A percentile compares a stretch with the other conserved stretches of the same genome.
Conservation (phyloP, 2,888 invertebrate species). For the Mimumesa dahlbomi region DNA sequence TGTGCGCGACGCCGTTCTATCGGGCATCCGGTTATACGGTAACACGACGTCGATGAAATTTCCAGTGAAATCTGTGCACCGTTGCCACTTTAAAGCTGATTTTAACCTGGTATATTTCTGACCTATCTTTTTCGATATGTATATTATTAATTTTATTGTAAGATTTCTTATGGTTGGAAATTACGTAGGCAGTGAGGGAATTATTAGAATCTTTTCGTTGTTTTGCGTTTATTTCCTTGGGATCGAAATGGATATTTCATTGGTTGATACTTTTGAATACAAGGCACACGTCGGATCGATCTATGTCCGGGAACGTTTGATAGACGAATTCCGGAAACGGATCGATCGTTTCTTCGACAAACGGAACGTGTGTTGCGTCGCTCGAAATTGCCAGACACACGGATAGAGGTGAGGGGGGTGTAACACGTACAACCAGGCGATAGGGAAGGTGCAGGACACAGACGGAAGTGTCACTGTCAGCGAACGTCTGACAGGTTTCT, state of each 20-base stretch:
- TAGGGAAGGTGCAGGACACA: conserved; percentile 31
- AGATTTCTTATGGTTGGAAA: no score
- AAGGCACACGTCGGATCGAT: neutral
- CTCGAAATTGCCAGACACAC: conserved; percentile 41
- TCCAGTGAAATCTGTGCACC: conserved; percentile 17
- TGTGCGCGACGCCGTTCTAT: conserved; percentile 13
- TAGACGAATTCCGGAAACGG: conserved; percentile 22
- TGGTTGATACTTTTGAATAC: neutral
- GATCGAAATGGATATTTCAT: neutral
- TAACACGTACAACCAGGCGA: conserved; percentile 13
- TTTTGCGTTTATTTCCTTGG: no score
- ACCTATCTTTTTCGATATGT: no score
- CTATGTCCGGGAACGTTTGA: neutral
- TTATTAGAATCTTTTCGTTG: no score
- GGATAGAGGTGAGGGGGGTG: no score
- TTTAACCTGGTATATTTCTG: no score
- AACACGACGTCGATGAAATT: conserved; percentile 23
- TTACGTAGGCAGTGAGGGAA: no score
- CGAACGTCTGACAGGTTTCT: conserved; percentile 26
- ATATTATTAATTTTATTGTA: no score
- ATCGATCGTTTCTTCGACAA: conserved; percentile 31
- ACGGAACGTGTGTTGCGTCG: conserved; percentile 36
- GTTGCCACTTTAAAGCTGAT: neutral
- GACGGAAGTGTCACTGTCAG: conserved; percentile 49
- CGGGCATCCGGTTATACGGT: conserved; percentile 32